These are phyloP conservation scores for Euphysa ruthae DNA, from an alignment of 30 jellyfish, hydroid and myxozoan genomes.

Conservation along the genomic window DNA sequence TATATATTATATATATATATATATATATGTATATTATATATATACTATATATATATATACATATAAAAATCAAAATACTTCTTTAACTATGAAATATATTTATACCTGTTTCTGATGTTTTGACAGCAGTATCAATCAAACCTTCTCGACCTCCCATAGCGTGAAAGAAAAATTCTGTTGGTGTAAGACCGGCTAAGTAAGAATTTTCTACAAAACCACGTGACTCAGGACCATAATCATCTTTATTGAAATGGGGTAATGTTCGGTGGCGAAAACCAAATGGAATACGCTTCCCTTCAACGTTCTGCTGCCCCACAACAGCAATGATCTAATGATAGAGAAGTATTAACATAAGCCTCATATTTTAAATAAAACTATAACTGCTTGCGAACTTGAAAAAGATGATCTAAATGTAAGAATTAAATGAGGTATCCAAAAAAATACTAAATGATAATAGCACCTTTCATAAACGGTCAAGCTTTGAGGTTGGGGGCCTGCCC, in stretches of 20 bases:
- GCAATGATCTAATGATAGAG: constrained; percentile 91
- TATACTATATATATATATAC: neutral
- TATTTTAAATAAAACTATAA: too few relatives aligned
- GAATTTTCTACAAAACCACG: constrained; percentile 99
- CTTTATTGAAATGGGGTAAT: constrained; percentile 93
- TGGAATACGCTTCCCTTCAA: constrained; percentile 99
- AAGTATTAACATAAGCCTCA: too few relatives aligned
- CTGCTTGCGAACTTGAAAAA: too few relatives aligned
- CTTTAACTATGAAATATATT: neutral
- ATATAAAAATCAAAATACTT: neutral
- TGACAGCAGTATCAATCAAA: constrained; percentile 98
- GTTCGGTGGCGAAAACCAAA: constrained; percentile 98
- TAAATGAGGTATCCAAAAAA: too few relatives aligned
- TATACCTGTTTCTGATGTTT: constrained; percentile 92
- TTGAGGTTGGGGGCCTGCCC: too few relatives aligned
- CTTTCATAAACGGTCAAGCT: too few relatives aligned
- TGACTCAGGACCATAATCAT: constrained; percentile 99
- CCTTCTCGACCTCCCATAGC: constrained; percentile 99
- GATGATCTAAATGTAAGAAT: too few relatives aligned
- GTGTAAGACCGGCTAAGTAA: constrained; percentile 97
- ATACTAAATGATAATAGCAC: too few relatives aligned
- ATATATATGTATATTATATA: neutral
- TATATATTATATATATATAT: neutral
- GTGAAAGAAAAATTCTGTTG: constrained; percentile 96
- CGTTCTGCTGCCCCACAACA: constrained; percentile 99